These are phyloP conservation scores for Yponomeuta cagnagella DNA, from an alignment of 2,888 invertebrate genomes.

Conservation along the genomic window DNA sequence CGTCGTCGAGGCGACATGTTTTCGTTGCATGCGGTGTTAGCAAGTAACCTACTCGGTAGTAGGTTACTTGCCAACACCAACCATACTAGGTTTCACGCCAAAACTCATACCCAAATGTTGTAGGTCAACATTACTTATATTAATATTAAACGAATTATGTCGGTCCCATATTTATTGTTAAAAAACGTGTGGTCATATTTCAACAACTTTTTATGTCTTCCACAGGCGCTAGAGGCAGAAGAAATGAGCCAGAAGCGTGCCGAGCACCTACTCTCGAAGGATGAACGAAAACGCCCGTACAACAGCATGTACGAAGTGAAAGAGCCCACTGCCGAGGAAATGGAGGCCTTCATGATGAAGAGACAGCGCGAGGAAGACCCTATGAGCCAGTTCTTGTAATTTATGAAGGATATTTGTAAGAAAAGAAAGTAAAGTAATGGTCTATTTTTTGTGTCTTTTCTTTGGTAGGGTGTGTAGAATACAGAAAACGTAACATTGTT, in stretches of 20 bases:
- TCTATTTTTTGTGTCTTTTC: not conserved
- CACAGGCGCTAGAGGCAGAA: slow-evolving; percentile 79
- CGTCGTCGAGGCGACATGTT: too few species aligned
- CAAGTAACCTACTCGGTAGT: too few species aligned
- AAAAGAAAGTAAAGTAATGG: slow-evolving; percentile 12
- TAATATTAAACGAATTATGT: too few species aligned
- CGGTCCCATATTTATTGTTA: too few species aligned
- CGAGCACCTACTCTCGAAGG: slow-evolving; percentile 79
- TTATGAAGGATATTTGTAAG: not conserved
- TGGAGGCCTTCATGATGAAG: slow-evolving; percentile 95
- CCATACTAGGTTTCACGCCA: too few species aligned
- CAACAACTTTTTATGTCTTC: not conserved
- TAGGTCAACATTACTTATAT: too few species aligned
- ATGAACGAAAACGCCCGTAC: slow-evolving; percentile 94
- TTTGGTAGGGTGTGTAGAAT: not conserved
- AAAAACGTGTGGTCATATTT: not conserved
- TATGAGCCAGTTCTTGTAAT: slow-evolving; percentile 85
- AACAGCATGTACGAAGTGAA: slow-evolving; percentile 92
- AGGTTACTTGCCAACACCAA: too few species aligned
- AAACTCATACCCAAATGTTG: too few species aligned
- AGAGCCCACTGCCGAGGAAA: slow-evolving; percentile 92
- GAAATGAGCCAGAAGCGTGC: slow-evolving; percentile 77
- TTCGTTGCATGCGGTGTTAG: too few species aligned
- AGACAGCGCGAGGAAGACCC: slow-evolving; percentile 92
- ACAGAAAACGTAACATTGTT: not conserved